Percentiles rank a stretch among this genome's conserved stretches.
phyloP scores from a whole-genome alignment of 2,113 vertebrate species.

The Indicator maculatus region DNA sequence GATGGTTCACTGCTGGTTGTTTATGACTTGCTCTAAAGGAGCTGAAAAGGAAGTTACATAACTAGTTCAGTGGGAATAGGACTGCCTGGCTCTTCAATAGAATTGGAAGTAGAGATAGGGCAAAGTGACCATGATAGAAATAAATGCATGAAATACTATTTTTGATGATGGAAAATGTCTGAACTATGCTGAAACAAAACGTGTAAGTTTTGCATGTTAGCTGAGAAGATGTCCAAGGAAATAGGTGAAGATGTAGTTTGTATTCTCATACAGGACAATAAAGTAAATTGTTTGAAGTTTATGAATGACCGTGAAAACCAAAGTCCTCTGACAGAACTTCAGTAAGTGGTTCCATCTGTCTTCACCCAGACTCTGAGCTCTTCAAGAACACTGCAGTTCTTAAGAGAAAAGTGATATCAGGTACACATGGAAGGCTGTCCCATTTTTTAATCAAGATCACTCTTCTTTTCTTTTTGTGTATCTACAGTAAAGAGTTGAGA shows the following conservation, averaged over 20 bases:
- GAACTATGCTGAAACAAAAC: neutral
- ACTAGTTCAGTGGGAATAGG: slow-evolving; percentile 41
- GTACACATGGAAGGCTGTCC: neutral
- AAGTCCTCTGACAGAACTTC: neutral
- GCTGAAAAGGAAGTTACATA: slow-evolving; percentile 56
- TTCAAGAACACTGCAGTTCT: neutral
- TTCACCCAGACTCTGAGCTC: neutral
- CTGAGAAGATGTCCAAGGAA: slow-evolving; percentile 7
- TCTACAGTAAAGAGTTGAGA: neutral
- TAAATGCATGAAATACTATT: neutral
- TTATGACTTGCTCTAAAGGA: slow-evolving; percentile 38
- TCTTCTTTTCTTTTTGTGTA: neutral
- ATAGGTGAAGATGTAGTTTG: slow-evolving; percentile 34
- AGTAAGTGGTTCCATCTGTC: neutral
- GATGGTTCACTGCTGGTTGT: slow-evolving; percentile 14
- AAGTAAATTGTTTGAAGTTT: neutral
- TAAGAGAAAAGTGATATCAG: neutral
- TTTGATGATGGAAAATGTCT: neutral
- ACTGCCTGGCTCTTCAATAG: slow-evolving; percentile 42
- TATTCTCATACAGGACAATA: neutral
- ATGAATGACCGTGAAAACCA: neutral
- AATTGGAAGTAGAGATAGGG: neutral
- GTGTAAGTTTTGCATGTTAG: neutral
- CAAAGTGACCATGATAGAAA: slow-evolving; percentile 55
- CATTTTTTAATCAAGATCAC: neutral